These are phyloP conservation scores for Cacatua alba DNA, from an alignment of 2,113 vertebrate genomes.

Conservation along the genomic window DNA sequence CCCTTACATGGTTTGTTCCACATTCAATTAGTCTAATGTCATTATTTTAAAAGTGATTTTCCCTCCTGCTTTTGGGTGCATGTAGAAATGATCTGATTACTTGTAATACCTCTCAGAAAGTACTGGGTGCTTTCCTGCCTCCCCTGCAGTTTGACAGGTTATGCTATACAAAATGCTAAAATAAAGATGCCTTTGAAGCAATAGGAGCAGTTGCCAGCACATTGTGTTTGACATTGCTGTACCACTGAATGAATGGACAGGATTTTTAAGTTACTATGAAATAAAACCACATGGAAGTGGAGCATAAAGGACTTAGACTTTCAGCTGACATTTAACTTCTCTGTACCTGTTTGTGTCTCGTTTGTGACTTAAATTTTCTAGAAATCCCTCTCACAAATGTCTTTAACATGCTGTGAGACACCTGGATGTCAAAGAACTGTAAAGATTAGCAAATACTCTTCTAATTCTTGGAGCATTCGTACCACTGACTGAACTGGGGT, in stretches of 20 bases:
- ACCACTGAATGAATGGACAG: background rate
- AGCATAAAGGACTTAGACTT: background rate
- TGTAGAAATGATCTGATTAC: background rate
- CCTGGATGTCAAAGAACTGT: background rate
- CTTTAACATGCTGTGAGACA: background rate
- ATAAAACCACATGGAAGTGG: background rate
- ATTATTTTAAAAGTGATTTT: background rate
- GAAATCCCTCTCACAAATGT: background rate
- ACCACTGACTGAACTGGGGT: background rate
- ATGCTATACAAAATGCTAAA: background rate
- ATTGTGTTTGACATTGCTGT: background rate
- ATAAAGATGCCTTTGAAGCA: background rate
- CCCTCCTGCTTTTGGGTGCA: background rate
- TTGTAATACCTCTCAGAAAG: background rate
- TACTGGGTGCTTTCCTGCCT: background rate
- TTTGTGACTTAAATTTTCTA: background rate
- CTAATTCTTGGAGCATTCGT: rapidly evolving
- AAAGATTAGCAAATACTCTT: background rate
- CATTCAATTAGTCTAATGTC: background rate
- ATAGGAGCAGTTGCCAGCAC: background rate
- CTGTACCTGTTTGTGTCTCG: background rate
- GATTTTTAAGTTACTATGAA: background rate
- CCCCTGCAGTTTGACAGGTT: background rate
- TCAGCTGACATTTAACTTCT: background rate
- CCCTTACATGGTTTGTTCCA: background rate